A percentile compares a stretch with the other conserved stretches of the same genome.
These are phyloP conservation scores for Oriolus oriolus DNA, from an alignment of 2,113 vertebrate genomes.

Conservation along the genomic window DNA sequence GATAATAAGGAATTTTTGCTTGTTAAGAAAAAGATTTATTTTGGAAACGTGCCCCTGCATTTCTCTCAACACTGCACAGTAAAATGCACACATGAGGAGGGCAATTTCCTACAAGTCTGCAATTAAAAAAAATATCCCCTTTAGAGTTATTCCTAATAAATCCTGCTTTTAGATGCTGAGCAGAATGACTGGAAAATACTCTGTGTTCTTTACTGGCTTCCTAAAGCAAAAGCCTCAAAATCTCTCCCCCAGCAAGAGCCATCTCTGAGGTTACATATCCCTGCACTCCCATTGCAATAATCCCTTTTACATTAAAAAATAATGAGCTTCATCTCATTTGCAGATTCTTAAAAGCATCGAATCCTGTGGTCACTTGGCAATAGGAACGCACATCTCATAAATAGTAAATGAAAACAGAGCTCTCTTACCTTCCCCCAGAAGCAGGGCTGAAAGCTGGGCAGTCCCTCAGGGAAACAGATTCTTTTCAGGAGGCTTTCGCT, in stretches of 20 bases:
- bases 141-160: slow-evolving; percentile 1
- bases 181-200: neutral
- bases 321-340: slow-evolving; percentile 62
- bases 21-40: neutral
- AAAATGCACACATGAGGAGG: neutral
- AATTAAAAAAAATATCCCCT: neutral
- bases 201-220: neutral
- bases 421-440: slow-evolving; percentile 50
- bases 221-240: neutral
- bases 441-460: slow-evolving; percentile 30
- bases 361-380: slow-evolving; percentile 47
- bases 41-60: neutral
- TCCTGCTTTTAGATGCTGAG: neutral
- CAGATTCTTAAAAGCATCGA: slow-evolving; percentile 65
- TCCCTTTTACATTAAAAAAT: slow-evolving; percentile 69
- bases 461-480: slow-evolving; percentile 32
- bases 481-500: slow-evolving; percentile 28
- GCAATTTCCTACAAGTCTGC: neutral
- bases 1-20: neutral
- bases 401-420: slow-evolving; percentile 64
- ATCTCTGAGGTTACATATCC: neutral
- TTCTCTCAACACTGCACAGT: neutral
- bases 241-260: neutral
- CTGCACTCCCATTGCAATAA: neutral
- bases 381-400: slow-evolving; percentile 57